Evolutionary conservation across 1,140 invertebrate species (phyloP).

Genomic region (Hycleus phaleratus): DNA sequence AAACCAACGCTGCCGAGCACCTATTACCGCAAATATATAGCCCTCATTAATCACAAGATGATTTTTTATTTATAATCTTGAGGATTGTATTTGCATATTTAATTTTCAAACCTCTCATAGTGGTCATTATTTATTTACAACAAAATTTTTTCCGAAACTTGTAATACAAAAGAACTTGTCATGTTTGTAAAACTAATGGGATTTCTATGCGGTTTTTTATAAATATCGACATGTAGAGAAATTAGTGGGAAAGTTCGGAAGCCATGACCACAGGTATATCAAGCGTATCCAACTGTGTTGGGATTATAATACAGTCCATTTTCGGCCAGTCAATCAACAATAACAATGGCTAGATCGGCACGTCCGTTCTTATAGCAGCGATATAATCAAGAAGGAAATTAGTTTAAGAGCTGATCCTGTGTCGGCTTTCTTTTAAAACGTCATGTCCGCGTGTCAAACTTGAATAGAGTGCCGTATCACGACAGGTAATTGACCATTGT

Average conservation of each 20-base stretch:
- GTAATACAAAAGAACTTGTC: no score
- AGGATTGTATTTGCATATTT: slow-evolving; percentile 18
- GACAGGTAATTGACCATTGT: slow-evolving; percentile 37
- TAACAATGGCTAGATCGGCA: slow-evolving; percentile 18
- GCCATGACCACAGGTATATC: no score
- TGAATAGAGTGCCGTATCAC: slow-evolving; percentile 32
- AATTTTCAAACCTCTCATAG: slow-evolving; percentile 1
- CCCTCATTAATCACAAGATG: slow-evolving; percentile 17
- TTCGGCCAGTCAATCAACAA: slow-evolving; percentile 13
- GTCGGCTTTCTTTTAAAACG: slow-evolving; percentile 15
- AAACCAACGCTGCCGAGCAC: slow-evolving; percentile 20
- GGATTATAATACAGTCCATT: neutral
- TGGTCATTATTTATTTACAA: no score
- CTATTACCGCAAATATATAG: slow-evolving; percentile 22
- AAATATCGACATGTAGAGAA: no score
- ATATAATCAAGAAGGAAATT: slow-evolving; percentile 24
- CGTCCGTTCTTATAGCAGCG: slow-evolving; percentile 16
- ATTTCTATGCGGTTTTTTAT: no score
- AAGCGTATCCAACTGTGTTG: no score
- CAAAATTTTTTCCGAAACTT: no score
- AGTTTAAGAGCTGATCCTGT: slow-evolving; percentile 19
- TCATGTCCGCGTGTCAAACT: slow-evolving; percentile 19
- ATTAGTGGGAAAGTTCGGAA: no score
- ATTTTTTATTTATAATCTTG: slow-evolving; percentile 20
- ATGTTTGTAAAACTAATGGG: no score